These are phyloP conservation scores for Ceriagrion tenellum DNA, from an alignment of 2,888 invertebrate genomes.

Conservation along the genomic window DNA sequence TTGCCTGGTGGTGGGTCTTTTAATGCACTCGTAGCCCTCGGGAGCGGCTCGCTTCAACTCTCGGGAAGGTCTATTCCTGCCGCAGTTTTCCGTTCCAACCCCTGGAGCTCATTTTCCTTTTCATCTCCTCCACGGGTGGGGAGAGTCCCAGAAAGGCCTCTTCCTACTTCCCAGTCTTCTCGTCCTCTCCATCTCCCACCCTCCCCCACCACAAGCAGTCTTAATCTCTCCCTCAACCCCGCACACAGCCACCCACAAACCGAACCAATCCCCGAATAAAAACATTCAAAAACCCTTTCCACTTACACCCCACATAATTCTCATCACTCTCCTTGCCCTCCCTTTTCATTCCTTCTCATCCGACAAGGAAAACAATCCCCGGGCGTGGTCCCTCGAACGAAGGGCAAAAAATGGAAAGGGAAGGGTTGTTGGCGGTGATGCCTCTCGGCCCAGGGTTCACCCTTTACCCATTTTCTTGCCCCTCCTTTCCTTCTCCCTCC, in stretches of 20 bases:
- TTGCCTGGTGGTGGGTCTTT: background rate
- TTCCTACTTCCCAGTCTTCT: background rate
- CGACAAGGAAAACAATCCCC: conserved; percentile 77
- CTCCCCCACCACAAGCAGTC: background rate
- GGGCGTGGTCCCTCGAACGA: conserved; percentile 74
- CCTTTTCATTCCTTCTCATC: conserved; percentile 74
- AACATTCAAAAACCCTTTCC: conserved; percentile 55
- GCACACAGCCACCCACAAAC: background rate
- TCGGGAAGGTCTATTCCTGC: background rate
- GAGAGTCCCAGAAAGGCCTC: background rate
- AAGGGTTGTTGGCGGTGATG: background rate
- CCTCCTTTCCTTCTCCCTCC: background rate
- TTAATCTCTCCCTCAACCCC: background rate
- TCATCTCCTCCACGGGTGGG: conserved; percentile 4
- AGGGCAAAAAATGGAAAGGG: background rate
- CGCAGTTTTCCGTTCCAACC: background rate
- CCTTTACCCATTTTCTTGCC: background rate
- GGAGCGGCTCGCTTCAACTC: background rate
- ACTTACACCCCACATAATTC: conserved; percentile 38
- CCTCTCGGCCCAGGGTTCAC: background rate
- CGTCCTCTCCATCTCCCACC: background rate
- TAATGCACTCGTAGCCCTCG: background rate
- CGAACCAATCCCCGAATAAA: conserved; percentile 54
- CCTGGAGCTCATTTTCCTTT: conserved; percentile 19
- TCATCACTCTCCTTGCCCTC: conserved; percentile 67